phyloP scores from a whole-genome alignment of 23 tunicate genomes.

The Styela clava region DNA sequence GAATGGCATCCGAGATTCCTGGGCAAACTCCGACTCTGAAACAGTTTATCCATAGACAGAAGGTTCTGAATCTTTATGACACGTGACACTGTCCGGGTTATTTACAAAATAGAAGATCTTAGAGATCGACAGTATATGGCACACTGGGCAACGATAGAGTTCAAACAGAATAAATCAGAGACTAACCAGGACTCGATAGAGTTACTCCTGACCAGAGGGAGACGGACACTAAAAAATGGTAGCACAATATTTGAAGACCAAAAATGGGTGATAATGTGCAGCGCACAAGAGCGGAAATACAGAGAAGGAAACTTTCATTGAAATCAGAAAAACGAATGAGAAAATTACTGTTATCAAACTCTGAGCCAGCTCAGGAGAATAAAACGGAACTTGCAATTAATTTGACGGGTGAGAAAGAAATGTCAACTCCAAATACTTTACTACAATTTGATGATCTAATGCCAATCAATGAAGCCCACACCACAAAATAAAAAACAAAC shows the following conservation, averaged over 20 bases:
- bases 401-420: no score
- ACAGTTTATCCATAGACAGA: slow-evolving; percentile 56
- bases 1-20: slow-evolving; percentile 59
- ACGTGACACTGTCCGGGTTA: slow-evolving; percentile 39
- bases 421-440: no score
- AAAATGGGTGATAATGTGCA: slow-evolving; percentile 26
- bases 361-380: not conserved
- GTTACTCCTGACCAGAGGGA: slow-evolving; percentile 47
- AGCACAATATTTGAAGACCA: not conserved
- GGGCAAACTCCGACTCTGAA: slow-evolving; percentile 26
- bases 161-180: slow-evolving; percentile 47
- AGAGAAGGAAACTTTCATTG: slow-evolving; percentile 26
- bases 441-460: not conserved
- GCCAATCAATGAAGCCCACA: not conserved
- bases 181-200: slow-evolving; percentile 38
- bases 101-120: slow-evolving; percentile 31
- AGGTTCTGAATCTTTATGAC: slow-evolving; percentile 56
- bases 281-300: slow-evolving; percentile 29
- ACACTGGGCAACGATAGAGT: slow-evolving; percentile 59
- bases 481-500: no score
- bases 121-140: slow-evolving; percentile 36
- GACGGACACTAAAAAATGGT: slow-evolving; percentile 33
- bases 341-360: slow-evolving; percentile 11
- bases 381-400: not conserved
- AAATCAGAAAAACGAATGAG: slow-evolving; percentile 40